Evolutionary conservation across 2,888 invertebrate genomes (phyloP), one percentile per base, ranked within the genome.

Genomic region (Nomada fucata): DNA sequence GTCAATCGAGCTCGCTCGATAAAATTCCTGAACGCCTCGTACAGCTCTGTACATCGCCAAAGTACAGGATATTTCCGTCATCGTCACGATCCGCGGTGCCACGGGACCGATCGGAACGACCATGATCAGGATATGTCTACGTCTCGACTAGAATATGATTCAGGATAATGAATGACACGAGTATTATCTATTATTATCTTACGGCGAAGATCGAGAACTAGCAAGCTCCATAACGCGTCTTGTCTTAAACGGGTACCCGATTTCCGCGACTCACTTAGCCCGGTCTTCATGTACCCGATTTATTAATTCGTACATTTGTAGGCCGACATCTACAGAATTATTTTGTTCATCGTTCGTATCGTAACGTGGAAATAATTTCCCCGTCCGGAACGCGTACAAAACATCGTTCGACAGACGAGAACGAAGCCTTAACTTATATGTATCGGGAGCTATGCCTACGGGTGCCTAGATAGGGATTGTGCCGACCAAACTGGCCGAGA

Each of bases 251-350:
- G 72, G 76, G 69, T 75, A 81, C 60, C 65, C 60, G 23, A 78
- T 29, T 29, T 2, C 18, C 64, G 18, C 47, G 60, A 67, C 44
- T 44, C 18, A 36, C 44, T 36, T 26, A 67, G 36, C 55, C 69
- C 68, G 63, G 63, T 70, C 26, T 23, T 52, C 71, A 44, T 26
- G 23, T 64, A 77, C 65, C 80, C 73, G 55, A 44, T 36, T 63
- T 42, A 67, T 79, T 82, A 75, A 86, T 80, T 85, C 75, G 73
- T 78, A 79, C 36, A 69, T 44, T 87, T 68, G 77, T 86, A 87
- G 87, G 87, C 87, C 83, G 88, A 79, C 74, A 63, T 86, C 86
- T 85, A 87, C 86, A 78, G 61, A 79, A 79, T 64, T 74, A 67
- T 79, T 80, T 70, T 71, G 52, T 68, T 65, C 53, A 61, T 47